phyloP scores from a whole-genome alignment of 1,140 invertebrate genomes.

The Eupeodes corollae region DNA sequence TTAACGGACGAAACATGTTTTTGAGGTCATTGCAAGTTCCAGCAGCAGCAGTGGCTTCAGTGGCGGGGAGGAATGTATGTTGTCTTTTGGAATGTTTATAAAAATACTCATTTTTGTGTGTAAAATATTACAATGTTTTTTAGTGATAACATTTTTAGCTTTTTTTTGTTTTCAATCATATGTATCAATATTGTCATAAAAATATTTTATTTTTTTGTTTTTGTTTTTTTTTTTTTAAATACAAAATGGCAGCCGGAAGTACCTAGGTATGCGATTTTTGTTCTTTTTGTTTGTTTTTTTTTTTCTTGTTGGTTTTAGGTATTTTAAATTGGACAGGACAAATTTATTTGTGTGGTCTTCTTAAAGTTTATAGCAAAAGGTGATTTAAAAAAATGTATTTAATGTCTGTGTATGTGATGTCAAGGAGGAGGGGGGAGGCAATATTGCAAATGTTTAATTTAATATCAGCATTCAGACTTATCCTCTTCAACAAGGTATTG shows the following conservation, averaged over 20 bases:
- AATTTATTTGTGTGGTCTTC: not conserved
- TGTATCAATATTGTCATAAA: too few species aligned
- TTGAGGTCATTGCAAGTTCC: too few species aligned
- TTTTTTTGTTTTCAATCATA: not conserved
- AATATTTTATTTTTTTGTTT: not conserved
- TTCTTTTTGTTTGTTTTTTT: not conserved
- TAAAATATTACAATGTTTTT: not conserved
- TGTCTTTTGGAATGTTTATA: too few species aligned
- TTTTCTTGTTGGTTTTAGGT: not conserved
- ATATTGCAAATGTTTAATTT: constrained; percentile 17
- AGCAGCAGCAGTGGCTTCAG: too few species aligned
- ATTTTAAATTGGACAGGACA: not conserved
- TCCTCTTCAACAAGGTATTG: constrained; percentile 82
- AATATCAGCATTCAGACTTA: constrained; percentile 40
- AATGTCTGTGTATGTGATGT: not conserved
- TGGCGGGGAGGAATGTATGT: too few species aligned
- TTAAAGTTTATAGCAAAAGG: not conserved
- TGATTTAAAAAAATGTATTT: not conserved
- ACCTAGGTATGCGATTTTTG: not conserved
- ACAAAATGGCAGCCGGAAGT: not conserved
- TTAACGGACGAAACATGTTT: too few species aligned
- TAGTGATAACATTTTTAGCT: not conserved
- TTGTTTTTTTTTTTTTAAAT: not conserved
- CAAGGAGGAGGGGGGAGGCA: not conserved
- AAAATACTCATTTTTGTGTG: not conserved